A percentile compares a stretch with the other conserved stretches of the same genome.
Evolutionary conservation across 2,113 vertebrate species (phyloP).

Genomic region (Bucco capensis): DNA sequence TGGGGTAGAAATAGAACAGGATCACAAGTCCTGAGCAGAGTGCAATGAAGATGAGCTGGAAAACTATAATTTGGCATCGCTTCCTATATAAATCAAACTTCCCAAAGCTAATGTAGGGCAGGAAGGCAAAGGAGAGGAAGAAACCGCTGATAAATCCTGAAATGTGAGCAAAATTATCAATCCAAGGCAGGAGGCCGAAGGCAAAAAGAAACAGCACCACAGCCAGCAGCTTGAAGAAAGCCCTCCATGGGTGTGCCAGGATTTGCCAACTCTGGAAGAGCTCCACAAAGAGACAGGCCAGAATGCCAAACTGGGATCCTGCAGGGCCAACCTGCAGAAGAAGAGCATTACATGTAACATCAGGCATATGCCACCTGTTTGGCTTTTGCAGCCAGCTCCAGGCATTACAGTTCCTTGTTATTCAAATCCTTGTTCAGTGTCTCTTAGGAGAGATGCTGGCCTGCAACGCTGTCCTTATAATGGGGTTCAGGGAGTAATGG

Average conservation of each 20-base stretch:
- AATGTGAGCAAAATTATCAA: constrained; percentile 97
- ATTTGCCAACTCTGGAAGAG: constrained; percentile 99
- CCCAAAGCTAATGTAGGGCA: constrained; percentile 98
- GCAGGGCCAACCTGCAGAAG: constrained; percentile 90
- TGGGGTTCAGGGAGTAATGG: not conserved
- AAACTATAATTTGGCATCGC: constrained; percentile 94
- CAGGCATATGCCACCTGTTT: not conserved
- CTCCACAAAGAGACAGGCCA: constrained; percentile 98
- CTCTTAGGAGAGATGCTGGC: not conserved
- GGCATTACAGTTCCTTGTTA: not conserved
- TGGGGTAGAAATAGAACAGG: constrained; percentile 93
- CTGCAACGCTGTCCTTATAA: not conserved
- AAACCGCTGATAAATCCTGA: constrained; percentile 94
- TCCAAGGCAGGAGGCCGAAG: constrained; percentile 97
- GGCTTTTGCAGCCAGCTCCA: not conserved
- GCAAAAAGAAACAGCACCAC: constrained; percentile 96
- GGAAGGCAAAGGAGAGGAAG: constrained; percentile 96
- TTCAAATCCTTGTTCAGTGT: not conserved
- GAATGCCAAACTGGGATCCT: constrained; percentile 96
- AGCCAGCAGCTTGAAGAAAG: constrained; percentile 92
- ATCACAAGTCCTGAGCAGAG: constrained; percentile 94
- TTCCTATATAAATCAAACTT: constrained; percentile 96
- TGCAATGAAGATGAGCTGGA: constrained; percentile 89
- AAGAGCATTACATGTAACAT: not conserved
- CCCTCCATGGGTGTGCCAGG: constrained; percentile 92